Percentiles rank a stretch among this genome's conserved stretches.
These are phyloP conservation scores for Athene cunicularia DNA, from an alignment of 2,113 vertebrate genomes.

Conservation along the genomic window DNA sequence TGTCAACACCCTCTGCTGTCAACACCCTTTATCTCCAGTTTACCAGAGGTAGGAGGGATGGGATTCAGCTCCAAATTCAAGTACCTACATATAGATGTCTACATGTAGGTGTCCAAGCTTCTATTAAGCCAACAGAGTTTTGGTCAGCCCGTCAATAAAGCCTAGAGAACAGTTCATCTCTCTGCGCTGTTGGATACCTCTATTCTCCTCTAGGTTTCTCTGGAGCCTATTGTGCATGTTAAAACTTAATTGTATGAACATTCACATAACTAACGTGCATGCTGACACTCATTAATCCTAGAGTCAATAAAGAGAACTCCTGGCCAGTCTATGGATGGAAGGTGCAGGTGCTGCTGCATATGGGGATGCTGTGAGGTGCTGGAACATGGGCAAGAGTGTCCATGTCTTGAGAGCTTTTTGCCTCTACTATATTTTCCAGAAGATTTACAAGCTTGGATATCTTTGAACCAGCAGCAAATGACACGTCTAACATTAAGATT, in stretches of 20 bases:
- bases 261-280: neutral
- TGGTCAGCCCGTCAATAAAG: neutral
- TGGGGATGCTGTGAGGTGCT: neutral
- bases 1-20: constrained; percentile 27
- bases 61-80: neutral
- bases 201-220: neutral
- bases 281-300: neutral
- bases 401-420: neutral
- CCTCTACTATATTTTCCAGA: neutral
- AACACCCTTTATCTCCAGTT: constrained; percentile 22
- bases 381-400: neutral
- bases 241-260: neutral
- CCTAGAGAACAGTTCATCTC: neutral
- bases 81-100: neutral
- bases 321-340: neutral
- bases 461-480: neutral
- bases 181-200: neutral
- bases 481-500: neutral
- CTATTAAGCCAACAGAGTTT: neutral
- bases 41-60: neutral
- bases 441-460: neutral
- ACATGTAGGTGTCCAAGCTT: neutral
- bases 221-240: neutral
- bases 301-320: neutral
- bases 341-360: neutral